Evolutionary conservation across 2,113 vertebrate genomes (phyloP).

Genomic region (Trogon melanurus): DNA sequence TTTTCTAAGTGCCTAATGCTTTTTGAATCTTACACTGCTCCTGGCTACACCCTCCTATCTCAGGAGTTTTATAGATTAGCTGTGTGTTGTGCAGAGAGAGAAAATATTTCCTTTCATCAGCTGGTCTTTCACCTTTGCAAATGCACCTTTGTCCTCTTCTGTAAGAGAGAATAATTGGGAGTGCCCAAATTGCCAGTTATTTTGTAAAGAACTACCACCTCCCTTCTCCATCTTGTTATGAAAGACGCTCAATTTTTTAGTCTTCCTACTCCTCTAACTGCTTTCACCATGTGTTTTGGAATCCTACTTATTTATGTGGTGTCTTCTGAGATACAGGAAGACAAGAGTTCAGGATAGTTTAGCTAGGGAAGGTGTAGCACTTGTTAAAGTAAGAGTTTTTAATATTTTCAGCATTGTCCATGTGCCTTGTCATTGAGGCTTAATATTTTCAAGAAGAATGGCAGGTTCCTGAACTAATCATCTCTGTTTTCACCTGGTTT

Average conservation of each 20-base stretch:
- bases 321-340: background rate
- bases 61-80: background rate
- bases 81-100: background rate
- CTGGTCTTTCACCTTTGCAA: constrained; percentile 40
- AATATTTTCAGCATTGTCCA: background rate
- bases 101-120: constrained; percentile 7
- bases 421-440: background rate
- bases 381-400: background rate
- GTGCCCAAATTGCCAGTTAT: background rate
- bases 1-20: background rate
- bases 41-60: background rate
- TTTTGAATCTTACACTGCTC: constrained; percentile 12
- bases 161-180: constrained; percentile 17
- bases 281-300: background rate
- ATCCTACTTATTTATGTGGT: background rate
- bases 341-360: background rate
- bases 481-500: background rate
- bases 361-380: background rate
- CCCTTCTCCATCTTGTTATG: background rate
- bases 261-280: background rate
- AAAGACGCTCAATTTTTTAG: background rate
- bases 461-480: background rate
- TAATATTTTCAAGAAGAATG: background rate
- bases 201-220: background rate
- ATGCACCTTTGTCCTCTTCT: background rate